Evolutionary conservation across 2,113 vertebrate species (phyloP).

Genomic region (Pica pica): DNA sequence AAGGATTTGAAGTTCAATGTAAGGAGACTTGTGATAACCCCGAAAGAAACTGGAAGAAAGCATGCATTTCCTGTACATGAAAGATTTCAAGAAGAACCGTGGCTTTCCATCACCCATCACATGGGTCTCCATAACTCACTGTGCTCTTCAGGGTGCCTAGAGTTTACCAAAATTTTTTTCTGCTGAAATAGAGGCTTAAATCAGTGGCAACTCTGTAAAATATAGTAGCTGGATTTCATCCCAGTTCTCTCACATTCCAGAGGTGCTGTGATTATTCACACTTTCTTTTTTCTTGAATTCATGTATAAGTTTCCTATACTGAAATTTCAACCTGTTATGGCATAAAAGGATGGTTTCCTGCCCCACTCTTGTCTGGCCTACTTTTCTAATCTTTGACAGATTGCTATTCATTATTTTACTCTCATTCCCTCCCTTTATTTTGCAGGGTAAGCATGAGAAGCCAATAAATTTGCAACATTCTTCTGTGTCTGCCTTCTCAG

Average conservation of each 20-base stretch:
- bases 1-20: not conserved
- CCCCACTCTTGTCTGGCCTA: rapidly evolving
- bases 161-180: not conserved
- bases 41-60: not conserved
- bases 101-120: not conserved
- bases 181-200: not conserved
- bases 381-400: not conserved
- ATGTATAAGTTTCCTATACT: not conserved
- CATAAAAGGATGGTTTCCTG: not conserved
- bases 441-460: not conserved
- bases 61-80: not conserved
- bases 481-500: not conserved
- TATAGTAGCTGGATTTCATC: not conserved
- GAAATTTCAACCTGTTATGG: not conserved
- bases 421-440: not conserved
- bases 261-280: not conserved
- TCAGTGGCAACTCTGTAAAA: not conserved
- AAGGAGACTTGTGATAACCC: not conserved
- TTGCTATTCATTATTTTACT: not conserved
- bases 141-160: rapidly evolving
- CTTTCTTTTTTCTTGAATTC: not conserved
- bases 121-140: not conserved
- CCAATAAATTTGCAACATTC: not conserved
- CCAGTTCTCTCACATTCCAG: not conserved
- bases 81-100: not conserved